Percentiles rank a stretch among this genome's conserved stretches.
phyloP scores from a whole-genome alignment of 2,888 invertebrate species.

The Phyllotreta striolata region DNA sequence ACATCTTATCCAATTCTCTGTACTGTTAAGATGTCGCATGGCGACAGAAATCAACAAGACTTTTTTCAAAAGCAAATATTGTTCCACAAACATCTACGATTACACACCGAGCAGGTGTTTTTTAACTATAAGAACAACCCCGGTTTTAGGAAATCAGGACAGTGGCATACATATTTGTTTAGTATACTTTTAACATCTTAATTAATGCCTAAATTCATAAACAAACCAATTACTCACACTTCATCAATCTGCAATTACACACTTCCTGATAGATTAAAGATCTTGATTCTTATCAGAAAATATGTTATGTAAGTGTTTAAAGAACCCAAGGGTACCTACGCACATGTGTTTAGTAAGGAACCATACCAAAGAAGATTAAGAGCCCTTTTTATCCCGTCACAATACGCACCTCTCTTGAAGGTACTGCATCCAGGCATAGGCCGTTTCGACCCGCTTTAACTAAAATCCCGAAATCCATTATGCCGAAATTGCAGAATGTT shows the following conservation, averaged over 20 bases:
- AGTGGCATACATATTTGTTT: neutral
- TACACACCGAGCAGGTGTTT: conserved; percentile 32
- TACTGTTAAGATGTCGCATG: conserved; percentile 16
- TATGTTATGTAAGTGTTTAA: neutral
- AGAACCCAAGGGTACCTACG: neutral
- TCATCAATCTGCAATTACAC: too few relatives aligned
- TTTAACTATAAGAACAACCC: conserved; percentile 10
- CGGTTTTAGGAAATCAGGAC: neutral
- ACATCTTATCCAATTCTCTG: conserved; percentile 18
- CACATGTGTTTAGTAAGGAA: conserved; percentile 8
- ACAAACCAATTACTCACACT: too few relatives aligned
- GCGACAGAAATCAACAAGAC: conserved; percentile 17
- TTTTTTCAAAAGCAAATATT: conserved; percentile 34
- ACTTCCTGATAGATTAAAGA: too few relatives aligned
- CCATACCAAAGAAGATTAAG: conserved; percentile 41
- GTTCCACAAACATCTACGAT: conserved; percentile 36
- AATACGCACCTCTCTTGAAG: conserved; percentile 50
- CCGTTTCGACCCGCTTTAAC: conserved; percentile 44
- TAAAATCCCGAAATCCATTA: conserved; percentile 43
- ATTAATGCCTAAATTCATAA: neutral
- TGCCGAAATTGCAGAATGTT: conserved; percentile 35
- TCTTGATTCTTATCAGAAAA: neutral
- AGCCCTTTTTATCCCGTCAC: conserved; percentile 46
- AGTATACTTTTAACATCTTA: neutral
- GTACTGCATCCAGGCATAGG: conserved; percentile 37